phyloP scores from a whole-genome alignment of 2,113 vertebrate species.

The Platycercus adscitus region DNA sequence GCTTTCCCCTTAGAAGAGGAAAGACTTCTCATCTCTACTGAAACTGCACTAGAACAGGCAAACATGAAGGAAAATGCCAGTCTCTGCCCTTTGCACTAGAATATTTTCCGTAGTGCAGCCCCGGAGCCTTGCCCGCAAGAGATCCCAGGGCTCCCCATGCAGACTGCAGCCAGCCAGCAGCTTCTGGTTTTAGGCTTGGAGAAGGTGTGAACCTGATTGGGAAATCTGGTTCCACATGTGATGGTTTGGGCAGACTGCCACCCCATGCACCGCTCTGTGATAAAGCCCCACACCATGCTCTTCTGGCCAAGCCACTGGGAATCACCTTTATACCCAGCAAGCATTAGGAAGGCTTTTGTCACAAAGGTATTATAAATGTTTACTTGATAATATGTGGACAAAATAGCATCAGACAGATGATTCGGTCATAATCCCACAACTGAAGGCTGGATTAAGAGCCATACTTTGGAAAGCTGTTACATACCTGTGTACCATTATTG shows the following conservation, averaged over 20 bases:
- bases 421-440: neutral
- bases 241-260: neutral
- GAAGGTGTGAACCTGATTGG: neutral
- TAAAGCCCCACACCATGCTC: accelerated
- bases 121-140: neutral
- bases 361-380: neutral
- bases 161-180: accelerated
- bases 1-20: neutral
- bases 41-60: neutral
- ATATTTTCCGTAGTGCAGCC: neutral
- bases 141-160: neutral
- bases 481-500: neutral
- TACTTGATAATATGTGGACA: neutral
- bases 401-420: neutral
- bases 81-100: neutral
- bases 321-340: neutral
- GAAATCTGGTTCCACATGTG: neutral
- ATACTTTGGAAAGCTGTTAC: neutral
- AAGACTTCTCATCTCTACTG: neutral
- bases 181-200: neutral
- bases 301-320: neutral
- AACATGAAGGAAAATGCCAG: neutral
- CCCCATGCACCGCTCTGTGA: accelerated
- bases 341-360: neutral
- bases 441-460: neutral